phyloP scores from a whole-genome alignment of 2,888 invertebrate genomes.

The Trimorus sp. region DNA sequence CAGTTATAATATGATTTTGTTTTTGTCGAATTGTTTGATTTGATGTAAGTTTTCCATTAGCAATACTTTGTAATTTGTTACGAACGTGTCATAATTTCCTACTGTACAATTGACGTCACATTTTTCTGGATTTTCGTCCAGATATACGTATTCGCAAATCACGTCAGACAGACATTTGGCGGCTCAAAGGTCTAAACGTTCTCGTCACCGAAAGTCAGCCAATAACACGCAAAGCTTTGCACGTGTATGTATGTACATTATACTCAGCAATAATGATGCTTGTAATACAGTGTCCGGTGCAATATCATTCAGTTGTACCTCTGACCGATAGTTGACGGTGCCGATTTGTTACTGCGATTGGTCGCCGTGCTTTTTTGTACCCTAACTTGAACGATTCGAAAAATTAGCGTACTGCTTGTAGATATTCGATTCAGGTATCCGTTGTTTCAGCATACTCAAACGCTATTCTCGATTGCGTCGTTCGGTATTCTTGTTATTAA shows the following conservation, averaged over 20 bases:
- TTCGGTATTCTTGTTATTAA: no score
- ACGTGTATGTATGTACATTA: conserved; percentile 46
- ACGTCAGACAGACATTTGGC: conserved; percentile 35
- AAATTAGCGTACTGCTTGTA: no score
- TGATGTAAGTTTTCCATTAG: no score
- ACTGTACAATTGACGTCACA: no score
- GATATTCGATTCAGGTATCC: background rate
- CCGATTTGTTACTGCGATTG: no score
- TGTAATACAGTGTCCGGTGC: conserved; percentile 30
- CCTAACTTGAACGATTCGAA: background rate
- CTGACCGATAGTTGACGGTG: no score
- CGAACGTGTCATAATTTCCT: no score
- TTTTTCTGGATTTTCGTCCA: conserved; percentile 17
- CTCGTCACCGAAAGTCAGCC: conserved; percentile 53
- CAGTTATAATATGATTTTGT: no score
- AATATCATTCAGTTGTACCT: conserved; percentile 21
- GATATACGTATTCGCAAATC: conserved; percentile 31
- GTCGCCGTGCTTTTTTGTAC: no score
- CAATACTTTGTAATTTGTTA: no score
- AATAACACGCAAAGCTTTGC: conserved; percentile 35
- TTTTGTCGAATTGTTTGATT: no score
- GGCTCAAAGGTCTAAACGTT: conserved; percentile 46
- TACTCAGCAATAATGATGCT: conserved; percentile 53
- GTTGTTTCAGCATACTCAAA: background rate
- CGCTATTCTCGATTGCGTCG: background rate